Evolutionary conservation across 1,140 invertebrate genomes (phyloP), one percentile per base, ranked within the genome.

Genomic region (Drosophila athabasca): DNA sequence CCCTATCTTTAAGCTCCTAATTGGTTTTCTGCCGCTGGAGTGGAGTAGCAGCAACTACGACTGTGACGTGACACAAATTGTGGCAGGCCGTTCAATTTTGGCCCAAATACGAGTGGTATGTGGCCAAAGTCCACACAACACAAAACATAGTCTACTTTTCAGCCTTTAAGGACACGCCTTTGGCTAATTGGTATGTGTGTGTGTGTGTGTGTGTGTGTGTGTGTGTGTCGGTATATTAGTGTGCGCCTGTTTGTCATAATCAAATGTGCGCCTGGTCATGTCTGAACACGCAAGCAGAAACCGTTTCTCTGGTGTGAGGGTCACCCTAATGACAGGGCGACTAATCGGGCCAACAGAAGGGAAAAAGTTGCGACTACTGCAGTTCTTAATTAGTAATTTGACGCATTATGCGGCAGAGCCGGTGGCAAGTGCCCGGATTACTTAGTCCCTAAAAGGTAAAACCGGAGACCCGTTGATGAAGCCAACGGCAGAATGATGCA

Each of bases 381-480:
- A 83, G 76, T 83, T 83, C 76, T 79, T 83, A 83, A 83, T 83
- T 83, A 83, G 62, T 66, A 57, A 72, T 76, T 84, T 84, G 79
- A 78, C 79, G 79, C 79, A 83, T 84, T 82, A 79, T 83, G 65
- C 72, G 45, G 53, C 51, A 45, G 19, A 61, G 53, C 55, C 61
- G 24, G 46, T 50, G 76, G 50, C 76, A 64, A 79, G 76, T 79
- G 66, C 61, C 64, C 46, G 65, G 65, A 80, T 80, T 79, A 62
- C 52, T n/a, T 79, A 62, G 57, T n/a, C 31, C 45, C 66, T 50
- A 48, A 69, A 55, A 76, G 62, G 53, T 57, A 57, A 59, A 79
- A 62, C 60, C 49, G 48, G 48, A 43, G 46, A 54, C 29, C 0
- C 53, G 46, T 41, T 52, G 41, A 61, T 35, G 68, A 52, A 5